Conservation (phyloP, 2,113 vertebrate genomes). For the Brachypteracias leptosomus region DNA sequence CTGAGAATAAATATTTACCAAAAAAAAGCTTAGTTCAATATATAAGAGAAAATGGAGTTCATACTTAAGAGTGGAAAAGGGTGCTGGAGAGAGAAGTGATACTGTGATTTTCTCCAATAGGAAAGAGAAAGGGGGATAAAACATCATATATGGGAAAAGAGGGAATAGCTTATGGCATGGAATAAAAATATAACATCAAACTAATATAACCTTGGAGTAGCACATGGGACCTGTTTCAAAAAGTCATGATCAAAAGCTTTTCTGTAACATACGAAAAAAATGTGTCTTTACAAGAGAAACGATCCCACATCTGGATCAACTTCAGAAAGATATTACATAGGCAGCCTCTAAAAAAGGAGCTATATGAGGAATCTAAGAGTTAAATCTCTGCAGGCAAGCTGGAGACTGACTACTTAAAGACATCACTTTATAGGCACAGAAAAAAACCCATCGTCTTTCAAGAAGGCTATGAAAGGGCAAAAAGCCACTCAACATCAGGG, state of each 20-base stretch:
- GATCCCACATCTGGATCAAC: neutral
- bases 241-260: neutral
- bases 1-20: neutral
- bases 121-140: neutral
- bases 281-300: neutral
- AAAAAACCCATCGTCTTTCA: neutral
- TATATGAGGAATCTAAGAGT: neutral
- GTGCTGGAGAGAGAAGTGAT: neutral
- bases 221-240: neutral
- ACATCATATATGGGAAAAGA: neutral
- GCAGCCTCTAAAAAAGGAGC: neutral
- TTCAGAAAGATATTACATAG: neutral
- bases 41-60: neutral
- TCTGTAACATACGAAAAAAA: neutral
- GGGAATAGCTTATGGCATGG: neutral
- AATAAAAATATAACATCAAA: neutral
- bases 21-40: neutral
- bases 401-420: neutral
- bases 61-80: neutral
- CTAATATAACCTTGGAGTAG: neutral
- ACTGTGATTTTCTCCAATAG: neutral
- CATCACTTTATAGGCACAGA: neutral
- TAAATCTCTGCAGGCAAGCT: neutral
- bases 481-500: neutral
- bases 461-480: neutral